Evolutionary conservation across 2,113 vertebrate genomes (phyloP).

Genomic region (Odocoileus virginianus): DNA sequence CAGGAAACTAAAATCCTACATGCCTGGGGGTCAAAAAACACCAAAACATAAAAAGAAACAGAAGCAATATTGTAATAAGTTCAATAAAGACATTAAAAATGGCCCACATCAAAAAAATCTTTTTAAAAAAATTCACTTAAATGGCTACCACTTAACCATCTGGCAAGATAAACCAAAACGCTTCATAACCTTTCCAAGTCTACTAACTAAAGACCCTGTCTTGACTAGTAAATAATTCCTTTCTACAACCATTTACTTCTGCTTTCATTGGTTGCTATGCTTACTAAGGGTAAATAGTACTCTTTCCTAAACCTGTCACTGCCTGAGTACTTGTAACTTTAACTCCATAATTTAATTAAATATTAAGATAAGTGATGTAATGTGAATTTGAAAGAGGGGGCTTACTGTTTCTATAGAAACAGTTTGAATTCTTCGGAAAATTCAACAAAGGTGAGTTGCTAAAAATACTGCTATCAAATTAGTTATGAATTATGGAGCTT

Average conservation of each 20-base stretch:
- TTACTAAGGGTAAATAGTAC: not conserved
- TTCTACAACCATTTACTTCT: not conserved
- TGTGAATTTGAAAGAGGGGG: not conserved
- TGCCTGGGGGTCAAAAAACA: not conserved
- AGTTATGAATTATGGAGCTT: slow-evolving; percentile 8
- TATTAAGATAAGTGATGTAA: slow-evolving; percentile 8
- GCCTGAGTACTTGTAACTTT: not conserved
- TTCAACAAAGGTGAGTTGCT: slow-evolving; percentile 47
- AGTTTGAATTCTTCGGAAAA: slow-evolving; percentile 22
- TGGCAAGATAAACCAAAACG: not conserved
- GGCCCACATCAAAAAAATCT: not conserved
- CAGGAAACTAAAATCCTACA: not conserved
- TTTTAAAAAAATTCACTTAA: not conserved
- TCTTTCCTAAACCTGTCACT: not conserved
- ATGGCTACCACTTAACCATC: not conserved
- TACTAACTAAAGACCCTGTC: not conserved
- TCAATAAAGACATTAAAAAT: not conserved
- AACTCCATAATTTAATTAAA: slow-evolving; percentile 4
- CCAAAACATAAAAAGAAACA: not conserved
- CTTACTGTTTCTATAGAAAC: slow-evolving; percentile 54
- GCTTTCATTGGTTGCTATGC: not conserved
- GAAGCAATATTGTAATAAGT: not conserved
- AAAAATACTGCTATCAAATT: slow-evolving; percentile 50
- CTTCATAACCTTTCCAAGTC: not conserved
- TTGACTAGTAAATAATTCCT: not conserved